Evolutionary conservation across 2,888 invertebrate species (phyloP), one percentile per base, ranked within the genome.

Genomic region (Caenorhabditis japonica): DNA sequence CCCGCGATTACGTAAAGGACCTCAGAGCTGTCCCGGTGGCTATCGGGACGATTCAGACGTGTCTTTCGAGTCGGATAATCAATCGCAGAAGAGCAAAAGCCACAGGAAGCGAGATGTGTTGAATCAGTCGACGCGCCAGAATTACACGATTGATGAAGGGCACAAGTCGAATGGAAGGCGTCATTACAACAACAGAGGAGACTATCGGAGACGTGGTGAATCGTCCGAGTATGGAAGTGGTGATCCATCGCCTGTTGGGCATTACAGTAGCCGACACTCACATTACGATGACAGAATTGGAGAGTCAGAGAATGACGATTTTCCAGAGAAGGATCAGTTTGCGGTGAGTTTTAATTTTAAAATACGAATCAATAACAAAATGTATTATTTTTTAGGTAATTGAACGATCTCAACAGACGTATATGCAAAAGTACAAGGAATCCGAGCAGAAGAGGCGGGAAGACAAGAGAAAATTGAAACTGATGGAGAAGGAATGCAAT

Each of bases 201-300:
- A 70, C 15, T 61, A 56, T 46, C 30, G 59, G 15, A 12, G 69
- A 43, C 59, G 66, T 33, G 61, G 68, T n/a, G 66, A 69, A 21
- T 74, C 79, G 2, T 79, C 79, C 7, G 79, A 79, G 43, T 79
- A 79, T 49, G 79, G 79, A 21, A 79, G 79, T 23, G 79, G 76
- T 5, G 79, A 79, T 53, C 79, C 79, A 3, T 79, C 79, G 2
- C 79, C 79, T n/a, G 73, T 78, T 30, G 74, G 73, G 8, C 56
- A 62, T 12, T 52, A 38, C 27, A 55, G 61, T 27, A 55, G 34
- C 25, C 53, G 66, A 12, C 73, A 73, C 44, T 73, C 73, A 19
- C 66, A 66, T 33, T 77, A 75, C 49, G 71, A 71, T 4, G 51
- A 62, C 4, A 49, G 59, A 49, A 51, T 73, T 2, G 73, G 66